These are phyloP conservation scores for Polyommatus icarus DNA, from an alignment of 2,888 invertebrate genomes.

Conservation along the genomic window DNA sequence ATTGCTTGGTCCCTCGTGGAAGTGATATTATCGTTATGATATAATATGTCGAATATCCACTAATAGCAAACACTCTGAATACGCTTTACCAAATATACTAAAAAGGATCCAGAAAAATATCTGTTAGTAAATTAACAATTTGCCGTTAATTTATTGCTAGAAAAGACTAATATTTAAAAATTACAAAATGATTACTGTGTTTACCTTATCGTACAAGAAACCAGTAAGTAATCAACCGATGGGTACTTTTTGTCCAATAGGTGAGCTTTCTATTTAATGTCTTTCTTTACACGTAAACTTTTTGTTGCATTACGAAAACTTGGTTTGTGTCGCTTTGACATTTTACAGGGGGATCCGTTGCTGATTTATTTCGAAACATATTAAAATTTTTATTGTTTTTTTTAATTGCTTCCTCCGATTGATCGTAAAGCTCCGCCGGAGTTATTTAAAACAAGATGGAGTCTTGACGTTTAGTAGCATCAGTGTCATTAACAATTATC, in stretches of 20 bases:
- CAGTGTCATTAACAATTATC: constrained; percentile 44
- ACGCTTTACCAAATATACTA: background rate
- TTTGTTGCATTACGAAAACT: constrained; percentile 22
- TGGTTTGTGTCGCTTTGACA: constrained; percentile 47
- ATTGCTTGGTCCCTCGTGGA: constrained; percentile 37
- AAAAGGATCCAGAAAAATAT: background rate
- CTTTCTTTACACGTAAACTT: background rate
- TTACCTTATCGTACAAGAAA: background rate
- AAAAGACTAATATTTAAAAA: too few species aligned
- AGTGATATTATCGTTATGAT: constrained; percentile 47
- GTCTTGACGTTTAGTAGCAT: constrained; percentile 44
- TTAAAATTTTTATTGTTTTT: constrained; percentile 58
- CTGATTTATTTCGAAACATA: constrained; percentile 47
- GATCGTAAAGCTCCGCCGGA: constrained; percentile 46
- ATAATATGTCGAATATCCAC: constrained; percentile 33
- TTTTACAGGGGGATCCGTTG: constrained; percentile 43
- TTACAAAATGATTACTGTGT: too few species aligned
- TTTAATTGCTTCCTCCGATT: constrained; percentile 67
- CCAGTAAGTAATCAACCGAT: background rate
- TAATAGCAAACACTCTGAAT: constrained; percentile 2
- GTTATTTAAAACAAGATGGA: constrained; percentile 43
- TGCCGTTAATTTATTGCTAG: background rate
- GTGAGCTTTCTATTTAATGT: background rate
- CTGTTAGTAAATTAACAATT: background rate
- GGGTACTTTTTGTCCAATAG: background rate